These are phyloP conservation scores for Bhutanitis thaidina DNA, from an alignment of 2,888 invertebrate genomes.

Conservation along the genomic window DNA sequence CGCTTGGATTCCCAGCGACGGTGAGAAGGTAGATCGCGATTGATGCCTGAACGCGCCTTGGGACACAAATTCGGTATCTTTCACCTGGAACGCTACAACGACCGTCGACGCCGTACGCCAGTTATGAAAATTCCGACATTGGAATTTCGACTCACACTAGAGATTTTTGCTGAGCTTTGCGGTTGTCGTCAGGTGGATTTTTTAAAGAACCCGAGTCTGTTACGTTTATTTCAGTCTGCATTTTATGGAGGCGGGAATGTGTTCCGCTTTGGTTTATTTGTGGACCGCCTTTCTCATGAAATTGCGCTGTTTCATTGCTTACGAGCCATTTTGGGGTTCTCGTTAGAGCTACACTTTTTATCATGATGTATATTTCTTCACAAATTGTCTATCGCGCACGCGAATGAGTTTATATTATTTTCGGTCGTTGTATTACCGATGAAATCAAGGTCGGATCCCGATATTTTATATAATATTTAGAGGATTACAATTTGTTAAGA, in stretches of 20 bases:
- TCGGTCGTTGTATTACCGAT: slow-evolving; percentile 23
- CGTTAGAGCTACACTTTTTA: slow-evolving; percentile 68
- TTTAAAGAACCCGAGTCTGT: slow-evolving; percentile 69
- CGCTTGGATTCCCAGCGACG: slow-evolving; percentile 36
- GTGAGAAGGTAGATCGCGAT: slow-evolving; percentile 39
- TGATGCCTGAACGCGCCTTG: slow-evolving; percentile 45
- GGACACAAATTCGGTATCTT: slow-evolving; percentile 63
- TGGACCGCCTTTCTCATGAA: slow-evolving; percentile 72
- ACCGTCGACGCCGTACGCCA: slow-evolving; percentile 39
- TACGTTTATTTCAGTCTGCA: slow-evolving; percentile 72
- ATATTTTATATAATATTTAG: background rate
- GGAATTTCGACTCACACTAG: slow-evolving; percentile 71
- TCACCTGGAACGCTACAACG: slow-evolving; percentile 47
- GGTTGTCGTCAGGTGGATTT: slow-evolving; percentile 67
- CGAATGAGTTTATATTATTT: slow-evolving; percentile 43
- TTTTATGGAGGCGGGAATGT: slow-evolving; percentile 76
- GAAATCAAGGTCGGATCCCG: background rate
- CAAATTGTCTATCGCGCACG: slow-evolving; percentile 50
- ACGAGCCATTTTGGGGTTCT: slow-evolving; percentile 71
- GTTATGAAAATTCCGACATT: slow-evolving; percentile 76
- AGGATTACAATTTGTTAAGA: too few relatives aligned
- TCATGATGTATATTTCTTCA: slow-evolving; percentile 54
- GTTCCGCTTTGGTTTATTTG: slow-evolving; percentile 74
- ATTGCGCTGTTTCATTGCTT: slow-evolving; percentile 76
- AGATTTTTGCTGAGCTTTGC: slow-evolving; percentile 73